Evolutionary conservation across 2,797 vertebrate genomes (phyloP).

Genomic region (Pitangus sulphuratus): DNA sequence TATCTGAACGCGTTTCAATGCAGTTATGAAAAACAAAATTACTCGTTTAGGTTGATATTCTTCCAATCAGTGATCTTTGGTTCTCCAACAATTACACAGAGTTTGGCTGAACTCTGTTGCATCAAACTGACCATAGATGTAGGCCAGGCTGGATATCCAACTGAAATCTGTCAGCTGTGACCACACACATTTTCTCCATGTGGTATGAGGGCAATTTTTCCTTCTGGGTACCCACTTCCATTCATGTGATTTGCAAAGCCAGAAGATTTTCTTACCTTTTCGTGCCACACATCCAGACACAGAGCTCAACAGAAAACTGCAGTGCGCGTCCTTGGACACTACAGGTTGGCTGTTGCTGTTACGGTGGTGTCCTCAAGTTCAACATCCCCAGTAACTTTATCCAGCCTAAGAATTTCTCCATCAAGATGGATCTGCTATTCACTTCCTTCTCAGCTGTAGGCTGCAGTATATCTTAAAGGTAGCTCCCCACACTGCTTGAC

Average conservation of each 20-base stretch:
- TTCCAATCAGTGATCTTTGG: neutral
- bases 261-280: neutral
- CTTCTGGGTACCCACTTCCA: neutral
- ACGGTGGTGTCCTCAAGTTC: neutral
- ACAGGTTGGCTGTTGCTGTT: neutral
- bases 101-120: neutral
- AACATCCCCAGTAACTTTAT: neutral
- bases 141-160: neutral
- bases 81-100: neutral
- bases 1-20: neutral
- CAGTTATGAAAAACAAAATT: neutral
- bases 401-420: neutral
- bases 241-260: neutral
- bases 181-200: neutral
- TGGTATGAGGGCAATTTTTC: neutral
- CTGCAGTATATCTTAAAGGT: neutral
- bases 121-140: neutral
- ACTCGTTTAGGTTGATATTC: neutral
- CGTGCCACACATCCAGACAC: neutral
- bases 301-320: neutral
- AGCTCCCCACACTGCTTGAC: neutral
- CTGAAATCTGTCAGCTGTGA: neutral
- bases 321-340: fast-evolving
- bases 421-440: neutral
- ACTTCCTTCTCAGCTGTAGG: neutral